These are phyloP conservation scores for Acanthococcus lagerstroemiae DNA, from an alignment of 2,888 invertebrate genomes.

Conservation along the genomic window DNA sequence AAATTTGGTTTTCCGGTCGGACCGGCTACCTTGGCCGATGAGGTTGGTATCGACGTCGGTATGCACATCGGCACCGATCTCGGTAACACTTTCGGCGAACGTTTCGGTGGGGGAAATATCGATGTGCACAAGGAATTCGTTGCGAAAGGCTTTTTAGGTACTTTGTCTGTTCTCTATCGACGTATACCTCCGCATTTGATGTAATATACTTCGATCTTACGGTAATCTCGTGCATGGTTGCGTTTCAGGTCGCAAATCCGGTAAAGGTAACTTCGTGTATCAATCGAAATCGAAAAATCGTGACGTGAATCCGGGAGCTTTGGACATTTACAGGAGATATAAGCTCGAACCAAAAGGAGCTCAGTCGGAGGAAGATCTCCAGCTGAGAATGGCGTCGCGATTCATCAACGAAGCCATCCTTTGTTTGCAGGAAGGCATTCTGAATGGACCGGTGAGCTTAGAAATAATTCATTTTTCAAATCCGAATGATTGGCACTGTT, in stretches of 20 bases:
- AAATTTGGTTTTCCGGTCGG: slow-evolving; percentile 98
- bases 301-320: slow-evolving; percentile 66
- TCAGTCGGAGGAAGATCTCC: slow-evolving; percentile 73
- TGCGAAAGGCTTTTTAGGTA: slow-evolving; percentile 74
- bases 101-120: slow-evolving; percentile 72
- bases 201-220: neutral
- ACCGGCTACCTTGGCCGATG: slow-evolving; percentile 88
- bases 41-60: slow-evolving; percentile 91
- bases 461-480: slow-evolving; percentile 32
- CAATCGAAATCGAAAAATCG: slow-evolving; percentile 63
- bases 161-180: slow-evolving; percentile 27
- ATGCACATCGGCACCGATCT: slow-evolving; percentile 89
- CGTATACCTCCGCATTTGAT: neutral
- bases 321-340: slow-evolving; percentile 76
- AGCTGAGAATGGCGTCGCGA: slow-evolving; percentile 79
- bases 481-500: neutral
- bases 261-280: slow-evolving; percentile 87
- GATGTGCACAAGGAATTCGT: slow-evolving; percentile 79
- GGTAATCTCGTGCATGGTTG: neutral
- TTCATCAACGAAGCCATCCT: slow-evolving; percentile 96
- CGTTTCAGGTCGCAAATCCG: slow-evolving; percentile 71
- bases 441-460: slow-evolving; percentile 70
- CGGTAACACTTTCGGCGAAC: slow-evolving; percentile 71
- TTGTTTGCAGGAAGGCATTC: slow-evolving; percentile 91
- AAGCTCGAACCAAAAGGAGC: slow-evolving; percentile 66